Base-by-base conservation (phyloP, 2,113 vertebrate genomes). In the Tyto alba region DNA sequence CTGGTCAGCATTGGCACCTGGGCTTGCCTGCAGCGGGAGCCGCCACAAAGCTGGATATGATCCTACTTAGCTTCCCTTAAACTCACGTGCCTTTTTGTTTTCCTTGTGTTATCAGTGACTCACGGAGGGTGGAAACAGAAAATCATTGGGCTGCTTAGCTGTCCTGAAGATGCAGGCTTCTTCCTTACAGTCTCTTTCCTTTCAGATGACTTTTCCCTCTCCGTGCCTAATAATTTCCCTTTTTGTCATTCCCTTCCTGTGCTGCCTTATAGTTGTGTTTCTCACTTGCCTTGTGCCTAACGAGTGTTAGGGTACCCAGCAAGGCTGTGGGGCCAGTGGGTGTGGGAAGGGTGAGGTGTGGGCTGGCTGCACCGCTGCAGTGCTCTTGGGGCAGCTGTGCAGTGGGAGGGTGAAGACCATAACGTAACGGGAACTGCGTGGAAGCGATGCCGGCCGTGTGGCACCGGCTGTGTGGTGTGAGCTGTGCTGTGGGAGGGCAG, bases 1-100 rank as follows among this genome's bases (percentile, higher is more conserved):
- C 71, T 0, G 0, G 21, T 68, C 3, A 2, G 20, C 53, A 40
- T 29, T 0, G 0, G 40, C 40, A 30, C 20, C 26, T 30, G 34
- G 32, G n/a, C 52, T 89, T 2, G 3, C 48, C 17, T 36, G 38
- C n/a, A 12, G 36, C 2, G 4, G 10, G 32, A 74, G 34, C 21
- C 6, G 6, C 15, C 43, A 50, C 82, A 19, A 16, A 2, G 1
- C 63, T 26, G 36, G 48, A 48, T 9, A 16, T 0, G 3, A 43
- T 27, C 59, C 40, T 48, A 29, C 22, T 53, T 29, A 16, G 21
- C 57, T 77, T 43, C 26, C 40, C 45, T 68, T 52, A 47, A 56
- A 82, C 36, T 29, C 36, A 45, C 1, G 0, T 64, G 50, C 7
- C 32, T 23, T 50, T 76, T 72, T 62, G 18, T 71, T 69, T 69